Evolutionary conservation across 2,113 vertebrate genomes (phyloP).

Genomic region (Bos taurus): ARS-UCD2.0 NC_037337.1:30583501-30584000

Average conservation of each 20-base stretch:
- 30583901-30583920: not conserved
- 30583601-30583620: not conserved
- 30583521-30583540: not conserved
- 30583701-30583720: not conserved
- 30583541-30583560: not conserved
- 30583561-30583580: not conserved
- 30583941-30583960: not conserved
- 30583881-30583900: not conserved
- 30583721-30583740: not conserved
- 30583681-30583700: not conserved
- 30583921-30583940: not conserved
- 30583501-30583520: not conserved
- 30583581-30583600: not conserved
- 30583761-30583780: not conserved
- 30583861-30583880: not conserved
- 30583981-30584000: not conserved
- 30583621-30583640: not conserved
- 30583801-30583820: not conserved
- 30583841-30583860: not conserved
- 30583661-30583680: not conserved
- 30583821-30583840: not conserved
- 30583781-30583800: not conserved
- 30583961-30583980: not conserved
- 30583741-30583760: not conserved
- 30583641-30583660: not conserved